phyloP scores from a whole-genome alignment of 2,888 invertebrate genomes.

The Melieria crassipennis region DNA sequence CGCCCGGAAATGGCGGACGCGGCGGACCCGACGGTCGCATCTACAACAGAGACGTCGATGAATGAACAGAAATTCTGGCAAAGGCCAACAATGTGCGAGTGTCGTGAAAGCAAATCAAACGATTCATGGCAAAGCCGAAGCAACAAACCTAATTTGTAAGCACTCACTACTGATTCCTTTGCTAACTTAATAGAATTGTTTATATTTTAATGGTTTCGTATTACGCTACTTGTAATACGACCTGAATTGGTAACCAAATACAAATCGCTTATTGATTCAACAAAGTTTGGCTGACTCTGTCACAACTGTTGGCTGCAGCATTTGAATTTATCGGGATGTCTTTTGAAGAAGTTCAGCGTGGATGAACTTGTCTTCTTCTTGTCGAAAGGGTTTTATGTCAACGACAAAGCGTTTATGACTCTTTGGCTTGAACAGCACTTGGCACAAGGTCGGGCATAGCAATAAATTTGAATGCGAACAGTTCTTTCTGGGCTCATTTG shows the following conservation, averaged over 20 bases:
- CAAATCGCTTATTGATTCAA: constrained; percentile 66
- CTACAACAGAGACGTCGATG: constrained; percentile 41
- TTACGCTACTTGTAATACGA: constrained; percentile 60
- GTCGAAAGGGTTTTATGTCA: constrained; percentile 26
- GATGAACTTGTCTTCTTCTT: background rate
- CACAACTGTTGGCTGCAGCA: background rate
- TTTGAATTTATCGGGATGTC: no score
- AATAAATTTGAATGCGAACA: no score
- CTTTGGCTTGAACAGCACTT: no score
- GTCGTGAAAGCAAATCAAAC: no score
- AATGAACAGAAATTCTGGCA: no score
- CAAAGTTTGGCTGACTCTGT: constrained; percentile 52
- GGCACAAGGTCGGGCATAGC: no score
- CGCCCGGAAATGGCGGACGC: constrained; percentile 57
- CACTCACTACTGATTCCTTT: background rate
- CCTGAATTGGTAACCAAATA: constrained; percentile 55
- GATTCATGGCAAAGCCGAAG: no score
- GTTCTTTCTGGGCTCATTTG: no score
- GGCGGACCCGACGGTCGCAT: constrained; percentile 55
- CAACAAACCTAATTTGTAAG: no score
- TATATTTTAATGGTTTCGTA: constrained; percentile 35
- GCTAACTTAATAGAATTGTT: constrained; percentile 17
- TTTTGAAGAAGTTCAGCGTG: background rate
- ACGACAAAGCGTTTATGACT: constrained; percentile 20
- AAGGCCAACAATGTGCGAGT: no score